phyloP scores from a whole-genome alignment of 2,113 vertebrate species.

The Epinephelus lanceolatus region DNA sequence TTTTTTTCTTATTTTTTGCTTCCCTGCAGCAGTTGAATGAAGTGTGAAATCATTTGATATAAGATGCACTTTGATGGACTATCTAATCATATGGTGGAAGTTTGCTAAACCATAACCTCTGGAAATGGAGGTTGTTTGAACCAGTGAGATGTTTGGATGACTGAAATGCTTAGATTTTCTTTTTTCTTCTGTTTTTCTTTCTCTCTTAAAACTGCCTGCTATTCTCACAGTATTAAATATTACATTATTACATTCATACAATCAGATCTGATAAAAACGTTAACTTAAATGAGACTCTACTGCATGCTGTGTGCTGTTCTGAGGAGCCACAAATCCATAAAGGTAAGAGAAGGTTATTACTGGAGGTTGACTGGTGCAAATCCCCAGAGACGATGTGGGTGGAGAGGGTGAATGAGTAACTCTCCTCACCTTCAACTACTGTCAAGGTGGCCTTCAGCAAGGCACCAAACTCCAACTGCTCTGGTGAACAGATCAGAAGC shows the following conservation, averaged over 20 bases:
- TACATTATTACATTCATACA: neutral
- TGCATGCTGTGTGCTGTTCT: neutral
- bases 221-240: neutral
- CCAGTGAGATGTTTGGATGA: conserved; percentile 25
- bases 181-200: neutral
- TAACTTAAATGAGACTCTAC: neutral
- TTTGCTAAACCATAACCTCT: conserved; percentile 38
- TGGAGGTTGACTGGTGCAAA: conserved; percentile 24
- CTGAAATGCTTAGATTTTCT: conserved; percentile 8
- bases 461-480: neutral
- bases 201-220: neutral
- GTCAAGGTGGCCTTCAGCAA: conserved; percentile 42
- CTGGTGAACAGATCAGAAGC: neutral
- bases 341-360: conserved; percentile 39
- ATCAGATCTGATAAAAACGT: neutral
- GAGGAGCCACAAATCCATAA: conserved; percentile 11
- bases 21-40: conserved; percentile 44
- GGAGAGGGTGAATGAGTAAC: conserved; percentile 10
- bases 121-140: conserved; percentile 28
- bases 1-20: conserved; percentile 32
- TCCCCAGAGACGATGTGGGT: conserved; percentile 20
- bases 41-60: conserved; percentile 57
- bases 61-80: conserved; percentile 44
- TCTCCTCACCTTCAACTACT: conserved; percentile 16
- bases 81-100: conserved; percentile 46